These are phyloP conservation scores for Lepidostoma basale DNA, from an alignment of 1,140 invertebrate genomes.

Conservation along the genomic window DNA sequence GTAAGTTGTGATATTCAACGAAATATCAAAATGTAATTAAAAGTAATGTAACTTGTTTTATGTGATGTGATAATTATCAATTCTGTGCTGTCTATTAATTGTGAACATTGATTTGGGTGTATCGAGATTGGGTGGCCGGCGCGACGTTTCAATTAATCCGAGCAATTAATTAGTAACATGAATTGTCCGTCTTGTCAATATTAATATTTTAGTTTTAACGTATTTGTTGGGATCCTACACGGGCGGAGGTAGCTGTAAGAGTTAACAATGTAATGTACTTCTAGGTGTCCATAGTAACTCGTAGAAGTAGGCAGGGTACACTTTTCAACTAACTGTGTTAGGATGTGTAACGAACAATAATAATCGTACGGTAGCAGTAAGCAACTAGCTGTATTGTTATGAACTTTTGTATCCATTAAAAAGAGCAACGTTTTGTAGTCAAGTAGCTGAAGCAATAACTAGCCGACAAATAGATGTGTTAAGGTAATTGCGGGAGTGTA, in stretches of 20 bases:
- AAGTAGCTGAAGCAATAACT: slow-evolving; percentile 44
- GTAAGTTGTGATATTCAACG: no score
- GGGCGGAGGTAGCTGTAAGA: background rate
- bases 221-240: slow-evolving; percentile 1
- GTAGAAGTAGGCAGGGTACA: slow-evolving; percentile 46
- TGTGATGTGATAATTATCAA: background rate
- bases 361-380: slow-evolving; percentile 43
- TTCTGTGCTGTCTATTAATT: no score
- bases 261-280: slow-evolving; percentile 7
- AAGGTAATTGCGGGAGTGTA: background rate
- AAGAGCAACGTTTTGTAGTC: slow-evolving; percentile 43
- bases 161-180: slow-evolving; percentile 22
- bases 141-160: slow-evolving; percentile 18
- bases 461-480: slow-evolving; percentile 11
- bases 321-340: slow-evolving; percentile 44
- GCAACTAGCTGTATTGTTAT: slow-evolving; percentile 39
- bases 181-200: slow-evolving; percentile 16
- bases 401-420: slow-evolving; percentile 45
- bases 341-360: slow-evolving; percentile 48
- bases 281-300: slow-evolving; percentile 44
- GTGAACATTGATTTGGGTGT: background rate
- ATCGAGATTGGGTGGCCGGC: background rate
- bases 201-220: background rate
- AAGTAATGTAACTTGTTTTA: background rate
- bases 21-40: no score